Evolutionary conservation across 2,888 invertebrate genomes (phyloP), one percentile per base, ranked within the genome.

Genomic region (Creontiades dilutus): DNA sequence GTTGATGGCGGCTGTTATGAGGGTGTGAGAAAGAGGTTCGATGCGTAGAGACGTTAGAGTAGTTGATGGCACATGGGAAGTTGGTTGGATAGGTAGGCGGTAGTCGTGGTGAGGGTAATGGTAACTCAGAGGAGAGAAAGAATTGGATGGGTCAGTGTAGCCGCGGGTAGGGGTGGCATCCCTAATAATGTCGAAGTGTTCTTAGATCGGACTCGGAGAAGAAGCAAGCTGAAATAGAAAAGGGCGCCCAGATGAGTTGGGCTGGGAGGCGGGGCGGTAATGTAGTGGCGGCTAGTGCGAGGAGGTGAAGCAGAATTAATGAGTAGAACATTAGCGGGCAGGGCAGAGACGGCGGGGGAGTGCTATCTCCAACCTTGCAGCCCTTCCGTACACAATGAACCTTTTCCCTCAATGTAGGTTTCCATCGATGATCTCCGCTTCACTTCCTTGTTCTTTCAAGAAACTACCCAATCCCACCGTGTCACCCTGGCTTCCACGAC

Each of bases 311-410:
- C 61, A 61, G 61, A 61, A 61, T 61, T 61, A 61, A 61, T 61
- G 61, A 61, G 61, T 61, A 61, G 61, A 61, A 61, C 61, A 61
- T 61, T 61, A 61, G 61, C 61, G 61, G n/a, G n/a, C 61, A n/a
- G 19, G 19, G 19, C n/a, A n/a, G 52, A 52, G 2, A 12, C 14
- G 19, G 61, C 61, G 52, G 61, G 11, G 19, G 19, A 19, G 61
- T 61, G 61, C 61, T 61, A 61, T 61, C 61, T 61, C 16, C 61
- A 61, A 61, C 61, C 61, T 61, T 61, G 61, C 61, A 61, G 61
- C 61, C 61, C 61, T 61, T 19, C 61, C 16, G 61, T 61, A 61
- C 61, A 61, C 61, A 61, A 61, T n/a, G 61, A 61, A 61, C 61
- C n/a, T 61, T 61, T 61, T 61, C 61, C 61, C 61, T 61, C 61